A percentile compares a stretch with the other conserved stretches of the same genome.
Conservation (phyloP, 64 coral and sea anemone species). For the Montipora foliosa region DNA sequence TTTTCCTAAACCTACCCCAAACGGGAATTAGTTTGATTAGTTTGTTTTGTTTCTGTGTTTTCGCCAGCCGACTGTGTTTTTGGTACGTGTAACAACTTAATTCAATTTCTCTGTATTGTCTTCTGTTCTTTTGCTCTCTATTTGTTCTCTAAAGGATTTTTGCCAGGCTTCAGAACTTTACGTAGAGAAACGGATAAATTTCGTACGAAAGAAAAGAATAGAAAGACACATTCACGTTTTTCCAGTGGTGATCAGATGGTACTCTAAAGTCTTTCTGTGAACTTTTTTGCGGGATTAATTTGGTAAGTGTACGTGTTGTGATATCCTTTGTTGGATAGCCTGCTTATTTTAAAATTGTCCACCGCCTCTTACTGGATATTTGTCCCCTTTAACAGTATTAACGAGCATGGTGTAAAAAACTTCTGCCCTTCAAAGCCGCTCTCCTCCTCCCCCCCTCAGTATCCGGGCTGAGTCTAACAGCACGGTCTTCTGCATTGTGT, state of each 20-base stretch:
- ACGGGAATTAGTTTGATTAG: background rate
- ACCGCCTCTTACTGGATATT: no score
- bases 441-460: no score
- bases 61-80: background rate
- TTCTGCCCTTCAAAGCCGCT: no score
- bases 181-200: background rate
- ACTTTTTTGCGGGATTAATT: background rate
- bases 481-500: no score
- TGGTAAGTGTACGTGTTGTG: background rate
- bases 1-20: background rate
- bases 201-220: background rate
- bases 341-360: background rate
- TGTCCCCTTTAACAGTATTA: no score
- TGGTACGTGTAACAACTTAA: background rate
- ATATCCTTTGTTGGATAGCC: background rate
- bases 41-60: slow-evolving; percentile 44
- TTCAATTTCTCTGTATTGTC: background rate
- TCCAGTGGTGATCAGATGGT: background rate
- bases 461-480: no score
- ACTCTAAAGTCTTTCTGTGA: background rate
- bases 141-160: background rate
- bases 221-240: no score
- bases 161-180: background rate
- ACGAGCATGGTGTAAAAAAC: no score
- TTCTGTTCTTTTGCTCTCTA: background rate